phyloP scores from a whole-genome alignment of 92 coral and sea anemone species.

The Actinernus sp. region DNA sequence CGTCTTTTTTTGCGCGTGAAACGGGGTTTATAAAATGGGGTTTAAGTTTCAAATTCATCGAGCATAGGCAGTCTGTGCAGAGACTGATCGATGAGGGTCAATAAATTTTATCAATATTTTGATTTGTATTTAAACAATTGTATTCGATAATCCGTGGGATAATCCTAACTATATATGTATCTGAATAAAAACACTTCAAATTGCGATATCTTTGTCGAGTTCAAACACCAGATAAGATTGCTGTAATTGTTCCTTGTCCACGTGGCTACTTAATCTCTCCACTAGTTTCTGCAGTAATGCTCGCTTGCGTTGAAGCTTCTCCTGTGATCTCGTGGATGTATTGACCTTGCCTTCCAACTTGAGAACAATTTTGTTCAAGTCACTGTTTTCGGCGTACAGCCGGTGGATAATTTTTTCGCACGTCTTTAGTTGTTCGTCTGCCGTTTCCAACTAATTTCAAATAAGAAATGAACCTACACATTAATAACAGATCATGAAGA shows the following conservation, averaged over 20 bases:
- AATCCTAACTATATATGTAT: too few relatives aligned
- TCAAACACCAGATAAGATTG: slow-evolving; percentile 89
- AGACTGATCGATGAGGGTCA: too few relatives aligned
- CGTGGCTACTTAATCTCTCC: slow-evolving; percentile 83
- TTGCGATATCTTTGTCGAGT: slow-evolving; percentile 90
- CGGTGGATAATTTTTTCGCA: slow-evolving; percentile 93
- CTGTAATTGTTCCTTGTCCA: slow-evolving; percentile 77
- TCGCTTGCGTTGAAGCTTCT: slow-evolving; percentile 86
- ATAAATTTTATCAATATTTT: too few relatives aligned
- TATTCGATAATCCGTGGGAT: too few relatives aligned
- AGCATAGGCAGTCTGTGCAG: too few relatives aligned
- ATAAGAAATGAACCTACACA: not conserved
- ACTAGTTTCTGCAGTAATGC: slow-evolving; percentile 84
- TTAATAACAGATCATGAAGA: too few relatives aligned
- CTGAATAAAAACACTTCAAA: slow-evolving; percentile 21
- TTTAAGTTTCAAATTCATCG: too few relatives aligned
- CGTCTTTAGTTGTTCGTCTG: slow-evolving; percentile 89
- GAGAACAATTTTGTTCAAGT: slow-evolving; percentile 70
- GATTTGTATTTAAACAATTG: too few relatives aligned
- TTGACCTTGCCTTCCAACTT: slow-evolving; percentile 84
- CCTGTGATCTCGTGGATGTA: slow-evolving; percentile 82
- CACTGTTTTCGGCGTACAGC: slow-evolving; percentile 87
- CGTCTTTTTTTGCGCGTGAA: too few relatives aligned
- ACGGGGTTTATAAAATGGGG: too few relatives aligned
- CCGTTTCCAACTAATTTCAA: slow-evolving; percentile 81